Percentiles rank a stretch among this genome's conserved stretches.
These are phyloP conservation scores for Actenoides hombroni DNA, from an alignment of 2,113 vertebrate genomes.

Conservation along the genomic window DNA sequence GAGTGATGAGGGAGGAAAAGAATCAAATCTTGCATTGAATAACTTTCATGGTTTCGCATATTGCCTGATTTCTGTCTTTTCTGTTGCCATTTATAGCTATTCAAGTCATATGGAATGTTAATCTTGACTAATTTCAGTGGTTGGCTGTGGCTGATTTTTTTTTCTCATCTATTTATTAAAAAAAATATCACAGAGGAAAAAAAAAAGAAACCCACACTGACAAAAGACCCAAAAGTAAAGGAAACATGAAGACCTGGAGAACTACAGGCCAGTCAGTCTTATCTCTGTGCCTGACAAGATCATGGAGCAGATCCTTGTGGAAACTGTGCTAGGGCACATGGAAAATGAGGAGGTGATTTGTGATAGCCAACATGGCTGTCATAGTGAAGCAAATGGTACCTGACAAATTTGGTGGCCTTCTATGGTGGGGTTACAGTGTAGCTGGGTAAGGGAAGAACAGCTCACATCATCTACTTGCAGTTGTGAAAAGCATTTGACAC, in stretches of 20 bases:
- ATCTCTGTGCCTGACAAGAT: not conserved
- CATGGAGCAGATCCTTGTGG: not conserved
- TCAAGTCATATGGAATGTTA: conserved; percentile 4
- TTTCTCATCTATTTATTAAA: not conserved
- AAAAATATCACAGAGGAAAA: not conserved
- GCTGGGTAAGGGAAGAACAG: not conserved
- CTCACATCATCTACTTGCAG: not conserved
- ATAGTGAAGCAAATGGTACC: not conserved
- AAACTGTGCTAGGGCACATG: too few relatives aligned
- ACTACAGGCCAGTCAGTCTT: not conserved
- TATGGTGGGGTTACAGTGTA: not conserved
- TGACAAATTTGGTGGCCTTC: not conserved
- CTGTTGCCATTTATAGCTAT: not conserved
- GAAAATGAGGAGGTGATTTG: not conserved
- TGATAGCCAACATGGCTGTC: not conserved
- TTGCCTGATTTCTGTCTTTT: conserved; percentile 4
- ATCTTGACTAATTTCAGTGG: not conserved
- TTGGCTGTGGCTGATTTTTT: not conserved
- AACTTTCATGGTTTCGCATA: conserved; percentile 12
- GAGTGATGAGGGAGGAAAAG: not conserved
- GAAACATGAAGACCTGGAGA: not conserved
- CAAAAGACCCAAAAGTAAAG: not conserved
- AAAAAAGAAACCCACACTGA: not conserved
- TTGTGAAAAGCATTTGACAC: not conserved
- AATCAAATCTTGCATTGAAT: conserved; percentile 20